A percentile compares a stretch with the other conserved stretches of the same genome.
phyloP scores from a whole-genome alignment of 2,888 invertebrate species.

The Neoaliturus tenellus region DNA sequence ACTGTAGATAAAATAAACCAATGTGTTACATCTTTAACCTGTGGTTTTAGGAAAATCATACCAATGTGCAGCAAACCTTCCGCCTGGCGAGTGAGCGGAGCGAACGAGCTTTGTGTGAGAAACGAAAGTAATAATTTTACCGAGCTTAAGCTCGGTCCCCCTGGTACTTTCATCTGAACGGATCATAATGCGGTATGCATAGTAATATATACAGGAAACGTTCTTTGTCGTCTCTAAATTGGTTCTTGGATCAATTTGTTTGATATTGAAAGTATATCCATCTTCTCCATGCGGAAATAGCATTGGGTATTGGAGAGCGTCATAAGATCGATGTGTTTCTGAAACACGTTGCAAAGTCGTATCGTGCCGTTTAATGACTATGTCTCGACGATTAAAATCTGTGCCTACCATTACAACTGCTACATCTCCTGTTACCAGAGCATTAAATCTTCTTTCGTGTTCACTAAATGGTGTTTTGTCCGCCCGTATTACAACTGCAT shows the following conservation, averaged over 20 bases:
- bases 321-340: constrained; percentile 22
- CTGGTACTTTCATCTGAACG: constrained; percentile 32
- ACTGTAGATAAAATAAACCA: no score
- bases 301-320: background rate
- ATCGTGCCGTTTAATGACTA: constrained; percentile 1
- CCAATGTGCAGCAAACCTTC: no score
- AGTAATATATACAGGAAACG: background rate
- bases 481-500: constrained; percentile 20
- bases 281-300: constrained; percentile 10
- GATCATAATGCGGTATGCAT: constrained; percentile 62
- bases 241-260: background rate
- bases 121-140: no score
- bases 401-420: constrained; percentile 36
- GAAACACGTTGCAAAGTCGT: background rate
- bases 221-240: constrained; percentile 8
- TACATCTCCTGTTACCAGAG: constrained; percentile 12
- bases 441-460: constrained; percentile 35
- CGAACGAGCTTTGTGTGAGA: no score
- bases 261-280: constrained; percentile 27
- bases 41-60: no score
- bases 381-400: constrained; percentile 2
- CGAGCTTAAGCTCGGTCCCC: no score
- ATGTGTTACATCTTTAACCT: no score
- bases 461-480: constrained; percentile 38
- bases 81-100: no score